Evolutionary conservation across 2,797 vertebrate species (phyloP).

Genomic region (Pteropus rufus): DNA sequence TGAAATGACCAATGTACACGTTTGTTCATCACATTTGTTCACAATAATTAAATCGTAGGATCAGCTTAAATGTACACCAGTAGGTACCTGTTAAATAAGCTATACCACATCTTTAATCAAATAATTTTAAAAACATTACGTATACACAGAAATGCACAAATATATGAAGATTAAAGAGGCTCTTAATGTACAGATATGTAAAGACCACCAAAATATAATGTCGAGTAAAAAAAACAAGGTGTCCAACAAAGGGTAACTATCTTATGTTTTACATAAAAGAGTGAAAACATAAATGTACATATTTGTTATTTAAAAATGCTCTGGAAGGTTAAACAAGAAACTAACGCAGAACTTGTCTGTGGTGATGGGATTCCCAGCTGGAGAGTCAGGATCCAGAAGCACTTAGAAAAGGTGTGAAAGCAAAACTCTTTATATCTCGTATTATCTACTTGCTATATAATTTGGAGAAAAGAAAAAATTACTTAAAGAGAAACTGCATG

Average conservation of each 20-base stretch:
- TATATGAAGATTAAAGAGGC: neutral
- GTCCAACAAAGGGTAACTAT: neutral
- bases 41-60: neutral
- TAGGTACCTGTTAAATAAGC: neutral
- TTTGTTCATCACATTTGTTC: neutral
- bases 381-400: neutral
- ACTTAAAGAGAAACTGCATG: neutral
- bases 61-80: neutral
- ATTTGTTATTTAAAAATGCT: neutral
- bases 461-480: neutral
- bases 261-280: neutral
- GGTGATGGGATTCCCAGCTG: neutral
- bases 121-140: neutral
- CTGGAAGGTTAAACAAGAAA: neutral
- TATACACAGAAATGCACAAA: neutral
- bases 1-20: neutral
- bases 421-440: neutral
- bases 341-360: neutral
- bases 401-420: neutral
- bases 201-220: neutral
- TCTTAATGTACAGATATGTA: neutral
- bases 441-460: neutral
- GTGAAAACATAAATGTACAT: neutral
- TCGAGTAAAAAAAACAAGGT: neutral
- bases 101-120: neutral